These are phyloP conservation scores for Drosophila quinaria DNA, from an alignment of 2,888 invertebrate genomes.

Conservation along the genomic window DNA sequence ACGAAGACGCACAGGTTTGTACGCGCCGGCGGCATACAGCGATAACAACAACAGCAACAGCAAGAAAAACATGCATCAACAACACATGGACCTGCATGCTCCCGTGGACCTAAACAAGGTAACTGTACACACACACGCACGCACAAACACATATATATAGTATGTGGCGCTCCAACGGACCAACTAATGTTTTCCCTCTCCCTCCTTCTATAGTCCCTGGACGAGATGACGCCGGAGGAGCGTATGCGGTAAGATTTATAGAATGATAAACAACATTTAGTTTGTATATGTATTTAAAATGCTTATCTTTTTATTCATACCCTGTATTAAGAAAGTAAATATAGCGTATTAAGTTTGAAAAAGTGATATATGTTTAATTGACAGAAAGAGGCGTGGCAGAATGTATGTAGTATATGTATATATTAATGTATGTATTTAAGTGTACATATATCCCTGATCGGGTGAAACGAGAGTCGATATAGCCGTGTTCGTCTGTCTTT, in stretches of 20 bases:
- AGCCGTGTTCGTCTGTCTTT: neutral
- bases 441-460: neutral
- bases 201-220: conserved; percentile 88
- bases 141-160: neutral
- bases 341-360: neutral
- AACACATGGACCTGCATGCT: conserved; percentile 85
- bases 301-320: neutral
- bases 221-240: conserved; percentile 91
- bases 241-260: conserved; percentile 89
- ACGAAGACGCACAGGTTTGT: conserved; percentile 45
- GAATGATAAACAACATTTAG: neutral
- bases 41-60: neutral
- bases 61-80: conserved; percentile 67
- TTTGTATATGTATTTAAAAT: too few species aligned
- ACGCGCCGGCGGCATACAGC: conserved; percentile 48
- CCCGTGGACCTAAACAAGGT: conserved; percentile 87
- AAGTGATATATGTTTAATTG: neutral
- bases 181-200: neutral
- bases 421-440: neutral
- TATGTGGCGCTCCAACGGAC: neutral
- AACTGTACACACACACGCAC: conserved; percentile 40
- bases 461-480: neutral
- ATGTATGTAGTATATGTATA: neutral
- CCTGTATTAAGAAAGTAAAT: neutral
- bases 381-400: neutral